A percentile compares a stretch with the other conserved stretches of the same genome.
phyloP scores from a whole-genome alignment of 92 coral and sea anemone species.

The Bergia puertoricense region DNA sequence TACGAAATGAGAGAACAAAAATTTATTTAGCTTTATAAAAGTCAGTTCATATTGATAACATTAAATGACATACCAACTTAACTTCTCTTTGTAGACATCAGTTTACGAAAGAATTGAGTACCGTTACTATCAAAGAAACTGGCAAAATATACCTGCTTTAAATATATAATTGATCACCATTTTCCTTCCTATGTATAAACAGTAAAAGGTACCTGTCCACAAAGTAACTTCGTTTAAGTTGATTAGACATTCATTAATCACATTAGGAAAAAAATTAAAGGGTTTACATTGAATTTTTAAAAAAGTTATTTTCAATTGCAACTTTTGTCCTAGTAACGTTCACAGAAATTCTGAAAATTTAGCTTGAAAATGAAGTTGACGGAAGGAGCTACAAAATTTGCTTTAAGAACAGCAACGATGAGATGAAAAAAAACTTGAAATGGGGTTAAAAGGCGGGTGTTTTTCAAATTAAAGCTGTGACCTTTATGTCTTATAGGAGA shows the following conservation, averaged over 20 bases:
- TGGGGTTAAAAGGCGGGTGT: background rate
- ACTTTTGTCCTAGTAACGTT: background rate
- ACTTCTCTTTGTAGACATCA: background rate
- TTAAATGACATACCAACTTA: slow-evolving; percentile 3
- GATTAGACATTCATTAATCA: background rate
- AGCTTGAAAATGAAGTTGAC: background rate
- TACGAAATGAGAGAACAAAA: background rate
- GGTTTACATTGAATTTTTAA: too few species aligned
- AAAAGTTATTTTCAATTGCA: background rate
- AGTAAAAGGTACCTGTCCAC: slow-evolving; percentile 6
- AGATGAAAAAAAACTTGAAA: background rate
- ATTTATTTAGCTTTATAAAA: background rate
- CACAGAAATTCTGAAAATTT: background rate
- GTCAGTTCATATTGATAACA: background rate
- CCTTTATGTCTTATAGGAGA: background rate
- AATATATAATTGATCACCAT: background rate
- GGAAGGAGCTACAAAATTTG: background rate
- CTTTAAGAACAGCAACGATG: background rate
- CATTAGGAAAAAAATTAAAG: too few species aligned
- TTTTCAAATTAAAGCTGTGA: background rate
- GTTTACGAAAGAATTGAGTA: background rate
- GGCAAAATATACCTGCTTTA: background rate
- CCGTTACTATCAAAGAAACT: background rate
- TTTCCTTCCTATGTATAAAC: background rate
- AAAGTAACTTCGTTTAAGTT: background rate